These are phyloP conservation scores for Campylorhamphus procurvoides DNA, from an alignment of 2,113 vertebrate genomes.

Conservation along the genomic window DNA sequence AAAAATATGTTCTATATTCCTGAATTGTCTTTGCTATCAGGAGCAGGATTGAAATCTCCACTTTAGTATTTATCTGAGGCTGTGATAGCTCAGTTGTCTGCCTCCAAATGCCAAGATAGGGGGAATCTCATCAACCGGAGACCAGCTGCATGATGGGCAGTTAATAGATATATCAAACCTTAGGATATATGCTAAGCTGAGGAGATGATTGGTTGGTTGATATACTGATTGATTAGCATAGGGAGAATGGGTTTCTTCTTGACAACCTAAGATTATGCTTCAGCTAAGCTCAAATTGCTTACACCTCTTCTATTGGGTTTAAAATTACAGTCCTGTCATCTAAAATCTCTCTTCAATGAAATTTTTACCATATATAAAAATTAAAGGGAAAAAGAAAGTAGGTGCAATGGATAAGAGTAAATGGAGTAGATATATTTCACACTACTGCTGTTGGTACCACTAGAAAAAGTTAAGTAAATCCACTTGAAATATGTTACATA, in stretches of 20 bases:
- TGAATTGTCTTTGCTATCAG: conserved; percentile 90
- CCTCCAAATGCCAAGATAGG: conserved; percentile 94
- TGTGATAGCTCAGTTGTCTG: conserved; percentile 96
- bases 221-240: conserved; percentile 98
- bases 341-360: conserved; percentile 92
- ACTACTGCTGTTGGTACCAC: conserved; percentile 71
- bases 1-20: conserved; percentile 75
- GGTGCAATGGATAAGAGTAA: conserved; percentile 79
- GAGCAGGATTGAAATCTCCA: conserved; percentile 90
- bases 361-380: conserved; percentile 99
- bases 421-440: conserved; percentile 81
- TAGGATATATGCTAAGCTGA: conserved; percentile 94
- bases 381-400: conserved; percentile 88
- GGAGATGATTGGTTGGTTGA: conserved; percentile 91
- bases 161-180: conserved; percentile 99
- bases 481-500: conserved; percentile 66
- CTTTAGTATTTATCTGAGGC: conserved; percentile 95
- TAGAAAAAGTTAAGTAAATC: conserved; percentile 79
- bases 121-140: conserved; percentile 88
- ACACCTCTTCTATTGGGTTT: conserved; percentile 90
- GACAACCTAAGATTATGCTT: conserved; percentile 98
- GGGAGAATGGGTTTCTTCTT: conserved; percentile 92
- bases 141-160: conserved; percentile 89
- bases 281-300: conserved; percentile 95
- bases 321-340: conserved; percentile 99